Evolutionary conservation across 2,888 invertebrate genomes (phyloP).

Genomic region (Torymus texanus): DNA sequence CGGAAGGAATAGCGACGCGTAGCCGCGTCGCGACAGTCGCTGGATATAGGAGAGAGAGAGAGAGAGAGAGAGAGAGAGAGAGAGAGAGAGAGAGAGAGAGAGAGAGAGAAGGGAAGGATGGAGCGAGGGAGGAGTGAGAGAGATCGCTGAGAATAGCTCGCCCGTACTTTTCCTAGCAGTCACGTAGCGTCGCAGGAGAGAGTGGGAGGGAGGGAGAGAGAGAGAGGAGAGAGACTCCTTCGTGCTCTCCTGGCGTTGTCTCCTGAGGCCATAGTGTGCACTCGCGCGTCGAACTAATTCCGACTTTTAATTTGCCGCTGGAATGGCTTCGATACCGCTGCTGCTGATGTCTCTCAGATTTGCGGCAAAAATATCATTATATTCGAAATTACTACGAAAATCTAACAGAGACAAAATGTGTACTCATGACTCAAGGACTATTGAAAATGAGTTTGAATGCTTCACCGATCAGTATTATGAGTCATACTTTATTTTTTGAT

Average conservation of each 20-base stretch:
- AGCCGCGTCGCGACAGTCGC: background rate
- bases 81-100: slow-evolving; percentile 7
- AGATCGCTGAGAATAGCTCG: slow-evolving; percentile 20
- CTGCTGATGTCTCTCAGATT: too few species aligned
- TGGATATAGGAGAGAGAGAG: background rate
- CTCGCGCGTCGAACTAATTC: background rate
- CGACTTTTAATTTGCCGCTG: too few species aligned
- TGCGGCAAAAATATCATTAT: too few species aligned
- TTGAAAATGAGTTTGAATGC: too few species aligned
- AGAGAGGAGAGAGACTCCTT: too few species aligned
- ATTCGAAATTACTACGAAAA: too few species aligned
- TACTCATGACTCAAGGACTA: too few species aligned
- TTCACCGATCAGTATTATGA: too few species aligned
- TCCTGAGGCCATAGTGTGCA: background rate
- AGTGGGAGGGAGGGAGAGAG: background rate
- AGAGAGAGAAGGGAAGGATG: slow-evolving; percentile 6
- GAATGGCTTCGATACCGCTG: too few species aligned
- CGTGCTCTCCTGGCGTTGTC: background rate
- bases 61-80: background rate
- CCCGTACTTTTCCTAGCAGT: slow-evolving; percentile 22
- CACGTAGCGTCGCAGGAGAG: slow-evolving; percentile 11
- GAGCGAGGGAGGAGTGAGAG: background rate
- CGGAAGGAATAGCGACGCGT: slow-evolving; percentile 28
- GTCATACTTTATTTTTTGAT: too few species aligned
- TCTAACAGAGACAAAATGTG: too few species aligned